Evolutionary conservation across 1,140 invertebrate species (phyloP).

Genomic region (Notospermus geniculatus): DNA sequence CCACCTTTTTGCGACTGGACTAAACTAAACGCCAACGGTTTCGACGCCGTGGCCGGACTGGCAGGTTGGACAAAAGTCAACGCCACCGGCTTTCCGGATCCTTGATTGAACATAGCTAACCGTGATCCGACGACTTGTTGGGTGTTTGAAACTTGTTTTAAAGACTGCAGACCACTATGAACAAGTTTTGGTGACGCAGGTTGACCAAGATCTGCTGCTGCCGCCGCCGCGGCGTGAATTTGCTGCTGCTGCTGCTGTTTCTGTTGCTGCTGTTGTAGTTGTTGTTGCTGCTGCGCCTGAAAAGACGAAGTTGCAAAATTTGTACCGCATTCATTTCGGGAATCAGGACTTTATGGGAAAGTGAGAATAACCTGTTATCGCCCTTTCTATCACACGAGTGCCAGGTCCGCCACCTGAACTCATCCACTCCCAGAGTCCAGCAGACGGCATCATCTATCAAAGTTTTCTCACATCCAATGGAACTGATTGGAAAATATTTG

Average conservation of each 20-base stretch:
- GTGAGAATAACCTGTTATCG: no score
- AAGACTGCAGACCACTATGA: background rate
- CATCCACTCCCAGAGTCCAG: no score
- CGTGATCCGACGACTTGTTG: background rate
- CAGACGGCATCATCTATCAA: no score
- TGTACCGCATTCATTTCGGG: no score
- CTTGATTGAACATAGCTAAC: conserved; percentile 4
- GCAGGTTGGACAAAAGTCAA: conserved; percentile 1
- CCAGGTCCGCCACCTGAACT: no score
- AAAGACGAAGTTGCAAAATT: no score
- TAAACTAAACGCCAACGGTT: conserved; percentile 8
- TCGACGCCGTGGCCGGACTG: background rate
- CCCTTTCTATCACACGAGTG: no score
- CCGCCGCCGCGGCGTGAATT: conserved; percentile 11
- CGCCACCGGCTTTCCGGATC: background rate
- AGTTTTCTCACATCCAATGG: no score
- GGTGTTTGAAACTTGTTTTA: no score
- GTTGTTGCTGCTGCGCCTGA: conserved; percentile 12
- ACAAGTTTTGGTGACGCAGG: conserved; percentile 15
- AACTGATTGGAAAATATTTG: no score
- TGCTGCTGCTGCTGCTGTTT: conserved; percentile 19
- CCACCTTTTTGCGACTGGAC: background rate
- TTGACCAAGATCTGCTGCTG: conserved; percentile 9
- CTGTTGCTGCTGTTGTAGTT: conserved; percentile 22
- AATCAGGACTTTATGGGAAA: no score